Evolutionary conservation across 2,888 invertebrate genomes (phyloP), one percentile per base, ranked within the genome.

Genomic region (Dryobotodes eremita): DNA sequence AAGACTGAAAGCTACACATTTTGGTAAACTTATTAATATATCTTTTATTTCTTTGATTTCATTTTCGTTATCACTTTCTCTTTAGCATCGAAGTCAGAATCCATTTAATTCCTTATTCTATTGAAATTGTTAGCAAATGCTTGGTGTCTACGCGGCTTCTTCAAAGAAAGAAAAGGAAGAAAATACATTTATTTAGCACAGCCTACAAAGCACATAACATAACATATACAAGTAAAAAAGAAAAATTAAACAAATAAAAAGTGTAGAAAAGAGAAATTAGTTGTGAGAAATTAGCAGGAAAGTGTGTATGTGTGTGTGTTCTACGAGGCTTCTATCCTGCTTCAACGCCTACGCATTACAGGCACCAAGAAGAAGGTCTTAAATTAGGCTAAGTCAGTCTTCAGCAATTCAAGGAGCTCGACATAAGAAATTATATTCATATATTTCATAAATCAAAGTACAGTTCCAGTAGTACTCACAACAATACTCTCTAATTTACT

Each of bases 401-500:
- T 20, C 0, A 50, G 6, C 1, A 10, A 15, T 13, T 15, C 15
- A 53, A 26, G 20, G 11, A 74, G 8, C 0, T 13, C 0, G 0
- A 50, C 50, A 26, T 20, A 36, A 23, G 48, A 50, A 31, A 3
- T 7, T 36, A 26, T 42, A 26, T 0, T 15, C 11, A 5, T n/a
- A 26, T n/a, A 10, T 65, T 42, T 62, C 42, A 64, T 31, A 55
- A 66, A 75, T 73, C 50, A 71, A 80, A 79, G 48, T 65, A 77
- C 62, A 59, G 65, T 20, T 46, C 57, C 68, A n/a, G 31, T 36
- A 3, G 31, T 6, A 11, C 31, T 75, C 81, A 81, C 57, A 83
- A 85, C 72, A 75, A 80, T 78, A 77, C 64, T 31, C 71, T 36
- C 31, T 81, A 81, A 81, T 79, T 80, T 66, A 72, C 46, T 48